phyloP scores from a whole-genome alignment of 1,140 invertebrate species.

The Drosophila athabasca region DNA sequence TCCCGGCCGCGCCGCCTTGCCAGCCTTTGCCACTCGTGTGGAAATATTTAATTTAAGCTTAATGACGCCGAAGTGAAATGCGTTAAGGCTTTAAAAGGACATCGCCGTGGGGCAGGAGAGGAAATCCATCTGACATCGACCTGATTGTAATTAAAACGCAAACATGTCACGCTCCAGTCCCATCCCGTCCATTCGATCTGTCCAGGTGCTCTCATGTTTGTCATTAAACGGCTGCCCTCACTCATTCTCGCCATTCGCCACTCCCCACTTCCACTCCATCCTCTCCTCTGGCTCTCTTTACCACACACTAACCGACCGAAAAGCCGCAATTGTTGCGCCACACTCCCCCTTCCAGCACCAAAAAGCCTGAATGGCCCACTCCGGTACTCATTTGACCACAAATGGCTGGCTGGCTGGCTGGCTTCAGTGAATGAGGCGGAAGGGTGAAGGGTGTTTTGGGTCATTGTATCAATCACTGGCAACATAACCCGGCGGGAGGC shows the following conservation, averaged over 20 bases:
- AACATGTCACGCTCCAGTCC: conserved; percentile 45
- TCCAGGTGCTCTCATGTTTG: conserved; percentile 57
- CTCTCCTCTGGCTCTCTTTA: conserved; percentile 1
- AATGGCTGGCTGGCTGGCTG: conserved; percentile 53
- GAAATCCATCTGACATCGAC: conserved; percentile 31
- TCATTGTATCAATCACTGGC: conserved; percentile 75
- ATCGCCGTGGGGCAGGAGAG: background rate
- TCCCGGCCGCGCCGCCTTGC: conserved; percentile 4
- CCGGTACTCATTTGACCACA: conserved; percentile 56
- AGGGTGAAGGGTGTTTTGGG: conserved; percentile 10
- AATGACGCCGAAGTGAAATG: conserved; percentile 72
- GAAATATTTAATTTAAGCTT: conserved; percentile 82
- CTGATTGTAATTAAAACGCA: conserved; percentile 78
- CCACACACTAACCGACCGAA: conserved; percentile 62
- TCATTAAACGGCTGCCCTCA: conserved; percentile 63
- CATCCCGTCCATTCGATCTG: background rate
- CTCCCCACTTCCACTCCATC: too few species aligned
- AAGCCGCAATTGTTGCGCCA: conserved; percentile 69
- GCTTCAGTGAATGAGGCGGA: background rate
- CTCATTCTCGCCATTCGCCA: background rate
- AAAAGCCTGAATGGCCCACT: background rate
- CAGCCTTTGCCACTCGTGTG: conserved; percentile 58
- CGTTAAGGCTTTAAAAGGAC: conserved; percentile 62
- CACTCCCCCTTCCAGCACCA: conserved; percentile 7
- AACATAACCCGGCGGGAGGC: conserved; percentile 24